Evolutionary conservation across 1,140 invertebrate genomes (phyloP).

Genomic region (Adelges cooleyi): DNA sequence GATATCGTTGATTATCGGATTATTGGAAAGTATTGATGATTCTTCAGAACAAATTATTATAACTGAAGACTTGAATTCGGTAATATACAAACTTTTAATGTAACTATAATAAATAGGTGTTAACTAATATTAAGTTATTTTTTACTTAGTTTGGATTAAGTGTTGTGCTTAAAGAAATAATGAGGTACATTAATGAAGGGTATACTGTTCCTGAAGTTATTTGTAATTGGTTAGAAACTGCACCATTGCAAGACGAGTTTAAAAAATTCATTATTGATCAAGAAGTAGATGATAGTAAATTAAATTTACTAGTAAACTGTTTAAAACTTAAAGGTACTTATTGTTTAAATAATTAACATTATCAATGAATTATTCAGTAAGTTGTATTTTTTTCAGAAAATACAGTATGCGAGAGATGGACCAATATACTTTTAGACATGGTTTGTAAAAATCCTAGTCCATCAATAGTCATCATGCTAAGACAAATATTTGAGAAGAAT

Average conservation of each 20-base stretch:
- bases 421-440: conserved; percentile 3
- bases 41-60: neutral
- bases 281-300: neutral
- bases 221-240: conserved; percentile 4
- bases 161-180: conserved; percentile 21
- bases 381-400: neutral
- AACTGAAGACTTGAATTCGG: conserved; percentile 5
- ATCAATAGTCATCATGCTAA: neutral
- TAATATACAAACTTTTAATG: neutral
- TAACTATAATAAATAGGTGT: too few relatives aligned
- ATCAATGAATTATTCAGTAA: too few relatives aligned
- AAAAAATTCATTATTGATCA: conserved; percentile 2
- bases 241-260: conserved; percentile 8
- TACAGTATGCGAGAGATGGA: neutral
- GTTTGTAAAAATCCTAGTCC: conserved; percentile 8
- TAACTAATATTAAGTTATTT: neutral
- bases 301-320: neutral
- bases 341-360: neutral
- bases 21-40: neutral
- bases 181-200: conserved; percentile 11
- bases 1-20: conserved; percentile 8
- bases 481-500: conserved; percentile 24
- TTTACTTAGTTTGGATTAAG: conserved; percentile 6
- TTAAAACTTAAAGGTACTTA: conserved; percentile 13
- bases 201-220: neutral